Evolutionary conservation across 2,888 invertebrate species (phyloP), one percentile per base, ranked within the genome.

Genomic region (Chouioia cunea): DNA sequence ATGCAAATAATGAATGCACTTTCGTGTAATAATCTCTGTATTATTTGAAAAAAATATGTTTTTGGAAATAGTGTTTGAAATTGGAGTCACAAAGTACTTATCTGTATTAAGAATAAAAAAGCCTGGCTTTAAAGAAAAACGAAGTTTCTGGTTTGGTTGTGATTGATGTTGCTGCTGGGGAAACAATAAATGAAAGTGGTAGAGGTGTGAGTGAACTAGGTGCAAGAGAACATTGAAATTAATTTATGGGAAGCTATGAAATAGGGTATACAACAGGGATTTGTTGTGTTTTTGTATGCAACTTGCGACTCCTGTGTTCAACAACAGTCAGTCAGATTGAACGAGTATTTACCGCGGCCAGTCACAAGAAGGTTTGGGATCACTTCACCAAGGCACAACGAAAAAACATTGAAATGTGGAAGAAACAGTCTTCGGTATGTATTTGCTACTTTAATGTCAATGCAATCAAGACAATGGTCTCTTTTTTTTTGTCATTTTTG

Each of bases 321-420:
- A 80, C 85, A 83, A 83, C 94, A 97, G 97, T 97, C 93, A 94
- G 95, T 92, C 97, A 97, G 93, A 97, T 97, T 91, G 97, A 96
- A 93, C 94, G 95, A 91, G 96, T 97, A 89, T 97, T 97, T 91
- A 90, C 90, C 87, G 94, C 96, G 84, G 96, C 97, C 86, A 93
- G 93, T 88, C 97, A 97, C 90, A 97, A 97, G 92, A 97, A 97
- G 89, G 96, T 96, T 88, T 97, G 97, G 97, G 97, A 97, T 92
- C 97, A 97, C 92, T 97, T 98, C 93, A 97, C 97, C 89, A 97
- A 97, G 91, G 95, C 97, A 81, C 97, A 97, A 89, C 91, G 97
- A 90, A 97, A 97, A 93, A 97, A 97, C 90, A 95, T 98, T 88
- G 97, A 97, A 89, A 92, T 94, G 86, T 97, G 97, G 98, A 95